Evolutionary conservation across 2,888 invertebrate genomes (phyloP), one percentile per base, ranked within the genome.

Genomic region (Ennomos quercinarius): DNA sequence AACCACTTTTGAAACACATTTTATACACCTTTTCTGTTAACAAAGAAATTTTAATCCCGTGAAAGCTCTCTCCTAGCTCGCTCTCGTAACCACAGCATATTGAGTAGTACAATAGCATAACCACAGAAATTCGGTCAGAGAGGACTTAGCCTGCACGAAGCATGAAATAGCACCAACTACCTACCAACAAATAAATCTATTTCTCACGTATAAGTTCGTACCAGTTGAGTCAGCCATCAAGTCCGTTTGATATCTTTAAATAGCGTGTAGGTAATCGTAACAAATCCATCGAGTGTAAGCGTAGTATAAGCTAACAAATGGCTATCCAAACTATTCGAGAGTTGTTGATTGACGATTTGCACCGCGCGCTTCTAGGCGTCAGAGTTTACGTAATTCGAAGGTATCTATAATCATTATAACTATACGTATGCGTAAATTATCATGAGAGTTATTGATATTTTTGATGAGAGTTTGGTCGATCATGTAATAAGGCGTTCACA

Each of bases 301-400:
- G 6, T 6, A 6, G 27, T 27, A 27, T 27, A 27, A 10, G 37
- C 12, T 54, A 42, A 34, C 57, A 51, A 64, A 62, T 61, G 49
- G 57, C 36, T 44, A 41, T 47, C 39, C 57, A 13, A 61, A 57
- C 63, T 37, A 57, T 52, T 59, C 46, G 53, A 35, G n/a, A 1
- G 48, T 46, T 50, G 66, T 44, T 62, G 66, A 66, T 62, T 53
- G 66, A 66, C 55, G 66, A 49, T 64, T 62, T 43, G 61, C 65
- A 66, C 55, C 56, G 45, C 36, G 39, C 51, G 45, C 41, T 54
- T 57, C 51, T 52, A 57, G 59, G 52, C 48, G 61, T 64, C 8
- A 50, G 42, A 36, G 42, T 57, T 62, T 51, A 61, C 44, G 47
- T 17, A 48, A 57, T 44, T 41, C 39, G 49, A 48, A 43, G 13